These are phyloP conservation scores for Agonum fuliginosum DNA, from an alignment of 2,888 invertebrate genomes.

Conservation along the genomic window DNA sequence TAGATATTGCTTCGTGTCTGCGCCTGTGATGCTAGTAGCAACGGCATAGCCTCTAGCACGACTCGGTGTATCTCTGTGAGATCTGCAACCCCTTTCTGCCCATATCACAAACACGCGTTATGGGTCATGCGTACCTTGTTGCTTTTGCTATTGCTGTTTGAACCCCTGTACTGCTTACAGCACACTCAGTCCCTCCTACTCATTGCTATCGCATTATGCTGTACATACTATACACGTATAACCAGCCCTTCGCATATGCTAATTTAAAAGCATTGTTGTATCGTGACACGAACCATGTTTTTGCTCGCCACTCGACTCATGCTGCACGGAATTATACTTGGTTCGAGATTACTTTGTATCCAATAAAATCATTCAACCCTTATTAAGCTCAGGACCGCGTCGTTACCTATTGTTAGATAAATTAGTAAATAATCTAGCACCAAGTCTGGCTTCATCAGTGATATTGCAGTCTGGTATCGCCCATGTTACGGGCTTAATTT, in stretches of 20 bases:
- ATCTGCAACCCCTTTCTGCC: constrained; percentile 36
- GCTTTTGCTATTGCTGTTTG: no score
- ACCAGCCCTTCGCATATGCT: constrained; percentile 39
- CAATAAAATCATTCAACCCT: constrained; percentile 4
- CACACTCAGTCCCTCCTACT: background rate
- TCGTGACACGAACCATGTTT: constrained; percentile 31
- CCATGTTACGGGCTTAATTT: no score
- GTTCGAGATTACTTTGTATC: constrained; percentile 25
- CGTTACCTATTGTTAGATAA: constrained; percentile 13
- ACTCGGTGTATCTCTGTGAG: constrained; percentile 28
- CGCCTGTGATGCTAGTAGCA: constrained; percentile 7
- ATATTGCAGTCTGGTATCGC: no score
- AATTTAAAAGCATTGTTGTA: constrained; percentile 45
- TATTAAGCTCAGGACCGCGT: background rate
- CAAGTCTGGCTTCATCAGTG: background rate
- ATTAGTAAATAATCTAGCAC: constrained; percentile 2
- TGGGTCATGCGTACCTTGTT: constrained; percentile 30
- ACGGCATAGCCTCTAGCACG: constrained; percentile 1
- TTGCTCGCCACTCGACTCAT: constrained; percentile 13
- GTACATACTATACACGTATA: constrained; percentile 31
- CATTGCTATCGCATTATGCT: constrained; percentile 42
- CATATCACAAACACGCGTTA: constrained; percentile 46
- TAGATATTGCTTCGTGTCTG: background rate
- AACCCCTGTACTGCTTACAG: background rate
- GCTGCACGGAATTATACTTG: background rate